phyloP scores from a whole-genome alignment of 2,113 vertebrate species.

The Mionectes macconnelli region DNA sequence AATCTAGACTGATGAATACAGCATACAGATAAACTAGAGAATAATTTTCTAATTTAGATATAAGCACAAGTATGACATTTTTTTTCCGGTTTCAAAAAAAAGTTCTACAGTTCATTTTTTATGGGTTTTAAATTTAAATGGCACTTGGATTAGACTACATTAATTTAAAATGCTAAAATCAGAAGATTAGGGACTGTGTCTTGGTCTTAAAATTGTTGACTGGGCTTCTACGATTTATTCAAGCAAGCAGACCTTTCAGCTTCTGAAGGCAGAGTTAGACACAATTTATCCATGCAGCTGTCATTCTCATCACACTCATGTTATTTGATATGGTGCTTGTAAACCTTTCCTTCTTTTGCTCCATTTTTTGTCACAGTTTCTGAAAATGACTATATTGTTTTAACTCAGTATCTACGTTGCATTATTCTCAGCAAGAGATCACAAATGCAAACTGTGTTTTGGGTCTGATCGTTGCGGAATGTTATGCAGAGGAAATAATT shows the following conservation, averaged over 20 bases:
- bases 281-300: not conserved
- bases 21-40: not conserved
- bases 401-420: not conserved
- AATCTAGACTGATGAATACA: not conserved
- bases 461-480: not conserved
- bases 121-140: not conserved
- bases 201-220: not conserved
- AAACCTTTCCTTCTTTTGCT: not conserved
- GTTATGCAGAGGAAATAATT: not conserved
- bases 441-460: not conserved
- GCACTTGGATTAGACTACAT: not conserved
- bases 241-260: not conserved
- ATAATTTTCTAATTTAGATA: not conserved
- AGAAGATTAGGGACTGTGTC: not conserved
- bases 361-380: not conserved
- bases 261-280: not conserved
- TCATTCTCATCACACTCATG: not conserved
- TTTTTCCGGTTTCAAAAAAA: not conserved
- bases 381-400: not conserved
- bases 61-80: not conserved
- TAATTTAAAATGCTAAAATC: not conserved
- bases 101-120: not conserved
- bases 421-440: not conserved
- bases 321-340: not conserved
- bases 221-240: not conserved